phyloP scores from a whole-genome alignment of 2,113 vertebrate genomes.

The Catharus fuscescens region DNA sequence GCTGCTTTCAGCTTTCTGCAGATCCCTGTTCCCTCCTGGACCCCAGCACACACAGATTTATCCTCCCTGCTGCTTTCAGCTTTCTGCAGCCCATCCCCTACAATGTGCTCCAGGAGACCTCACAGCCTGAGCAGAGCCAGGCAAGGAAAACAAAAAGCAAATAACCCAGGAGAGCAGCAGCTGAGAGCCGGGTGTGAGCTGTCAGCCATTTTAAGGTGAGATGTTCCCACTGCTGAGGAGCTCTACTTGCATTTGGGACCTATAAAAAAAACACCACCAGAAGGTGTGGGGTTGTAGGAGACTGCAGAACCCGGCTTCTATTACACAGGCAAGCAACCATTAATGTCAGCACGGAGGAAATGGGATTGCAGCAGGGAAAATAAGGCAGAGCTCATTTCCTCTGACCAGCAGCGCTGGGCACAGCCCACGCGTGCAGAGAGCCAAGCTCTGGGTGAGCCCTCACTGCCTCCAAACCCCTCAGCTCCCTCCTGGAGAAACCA shows the following conservation, averaged over 20 bases:
- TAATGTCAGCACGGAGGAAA: background rate
- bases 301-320: background rate
- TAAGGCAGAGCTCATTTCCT: background rate
- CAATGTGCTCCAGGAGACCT: background rate
- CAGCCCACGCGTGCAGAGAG: rapidly evolving
- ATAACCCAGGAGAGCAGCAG: background rate
- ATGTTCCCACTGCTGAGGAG: background rate
- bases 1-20: background rate
- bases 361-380: background rate
- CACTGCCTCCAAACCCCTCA: background rate
- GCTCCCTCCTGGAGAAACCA: background rate
- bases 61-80: background rate
- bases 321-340: background rate
- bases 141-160: background rate
- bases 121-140: background rate
- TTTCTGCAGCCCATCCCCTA: background rate
- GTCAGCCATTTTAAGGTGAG: constrained; percentile 51
- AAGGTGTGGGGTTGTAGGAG: constrained; percentile 40
- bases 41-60: background rate
- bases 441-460: background rate
- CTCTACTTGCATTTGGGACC: background rate
- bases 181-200: background rate
- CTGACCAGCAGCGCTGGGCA: background rate
- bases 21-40: background rate
- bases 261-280: constrained; percentile 6